Base-by-base conservation (phyloP, 2,113 vertebrate genomes). In the Oostethus manadensis region DNA sequence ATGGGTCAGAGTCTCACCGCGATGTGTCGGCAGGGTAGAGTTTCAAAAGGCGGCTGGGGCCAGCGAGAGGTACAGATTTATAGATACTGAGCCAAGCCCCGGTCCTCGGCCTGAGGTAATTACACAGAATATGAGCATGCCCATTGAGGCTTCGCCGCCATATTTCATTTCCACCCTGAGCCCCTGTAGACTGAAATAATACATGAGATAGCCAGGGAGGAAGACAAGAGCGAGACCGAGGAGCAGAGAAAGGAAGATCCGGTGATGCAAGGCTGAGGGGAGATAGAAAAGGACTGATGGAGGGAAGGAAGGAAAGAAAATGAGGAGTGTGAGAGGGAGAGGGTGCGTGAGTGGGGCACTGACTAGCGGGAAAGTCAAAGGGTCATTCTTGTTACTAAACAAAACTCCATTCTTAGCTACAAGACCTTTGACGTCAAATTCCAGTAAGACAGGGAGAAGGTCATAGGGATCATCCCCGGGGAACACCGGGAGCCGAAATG, bases 381-480 rank as follows among this genome's bases (percentile, higher is more conserved):
- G 82, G 80, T 87, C 81, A 73, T 84, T 86, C 91, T 91, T 92
- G 86, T 93, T 93, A 89, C 85, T 73, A 91, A 91, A 93, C 87
- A 90, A 81, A 90, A 84, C 90, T 89, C 83, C 83, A 81, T 89
- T 88, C 87, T 78, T 84, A 91, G 93, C 90, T 91, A 92, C 88
- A 87, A 89, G 87, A 83, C 89, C 87, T 91, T 93, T 92, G 91
- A 92, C 88, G 90, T 92, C 88, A 91, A 88, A 92, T 91, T 91
- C 89, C 90, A 83, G 81, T 87, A 88, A 92, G 90, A 92, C 89
- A 89, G 90, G 86, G 86, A 93, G 90, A 93, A 86, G 92, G 92
- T 93, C 93, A 91, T 89, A 87, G 90, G 88, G 89, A 81, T 79
- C 83, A 64, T 92, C 92, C 90, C 86, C 59, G 73, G 70, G 88